Evolutionary conservation across 2,888 invertebrate genomes (phyloP).

Genomic region (Gymnosoma rotundatum): DNA sequence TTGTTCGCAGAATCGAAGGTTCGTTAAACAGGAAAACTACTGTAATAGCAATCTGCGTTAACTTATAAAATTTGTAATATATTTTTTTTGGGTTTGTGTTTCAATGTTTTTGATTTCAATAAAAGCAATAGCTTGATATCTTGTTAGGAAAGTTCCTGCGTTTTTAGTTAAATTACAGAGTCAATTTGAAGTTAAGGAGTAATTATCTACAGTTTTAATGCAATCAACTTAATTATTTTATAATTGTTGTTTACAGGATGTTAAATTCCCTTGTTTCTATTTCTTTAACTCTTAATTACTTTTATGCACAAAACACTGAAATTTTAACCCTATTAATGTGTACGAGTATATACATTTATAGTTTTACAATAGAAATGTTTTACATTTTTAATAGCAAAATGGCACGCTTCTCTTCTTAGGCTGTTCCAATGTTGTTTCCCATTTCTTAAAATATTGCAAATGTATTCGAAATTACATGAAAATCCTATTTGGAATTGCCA

Average conservation of each 20-base stretch:
- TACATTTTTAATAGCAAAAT: slow-evolving; percentile 16
- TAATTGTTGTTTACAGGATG: not conserved
- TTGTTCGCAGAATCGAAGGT: too few relatives aligned
- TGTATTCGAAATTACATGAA: not conserved
- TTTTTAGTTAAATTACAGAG: not conserved
- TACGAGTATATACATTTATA: not conserved
- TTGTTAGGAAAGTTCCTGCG: not conserved
- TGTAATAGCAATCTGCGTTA: too few relatives aligned
- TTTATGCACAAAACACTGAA: not conserved
- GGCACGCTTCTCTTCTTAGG: slow-evolving; percentile 29
- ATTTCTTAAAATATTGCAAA: not conserved
- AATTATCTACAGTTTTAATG: not conserved
- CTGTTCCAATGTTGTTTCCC: not conserved
- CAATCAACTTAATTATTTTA: slow-evolving; percentile 17
- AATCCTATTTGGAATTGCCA: slow-evolving; percentile 27
- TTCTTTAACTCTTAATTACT: not conserved
- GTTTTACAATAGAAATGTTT: slow-evolving; percentile 23
- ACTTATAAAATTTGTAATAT: too few relatives aligned
- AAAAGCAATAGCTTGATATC: too few relatives aligned
- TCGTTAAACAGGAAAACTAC: too few relatives aligned
- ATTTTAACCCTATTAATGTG: not conserved
- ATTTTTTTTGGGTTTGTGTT: too few relatives aligned
- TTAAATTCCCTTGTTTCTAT: not conserved
- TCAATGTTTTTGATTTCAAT: too few relatives aligned
- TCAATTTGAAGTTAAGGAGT: not conserved